Evolutionary conservation across 2,888 invertebrate species (phyloP), one percentile per base, ranked within the genome.

Genomic region (Griposia aprilina): DNA sequence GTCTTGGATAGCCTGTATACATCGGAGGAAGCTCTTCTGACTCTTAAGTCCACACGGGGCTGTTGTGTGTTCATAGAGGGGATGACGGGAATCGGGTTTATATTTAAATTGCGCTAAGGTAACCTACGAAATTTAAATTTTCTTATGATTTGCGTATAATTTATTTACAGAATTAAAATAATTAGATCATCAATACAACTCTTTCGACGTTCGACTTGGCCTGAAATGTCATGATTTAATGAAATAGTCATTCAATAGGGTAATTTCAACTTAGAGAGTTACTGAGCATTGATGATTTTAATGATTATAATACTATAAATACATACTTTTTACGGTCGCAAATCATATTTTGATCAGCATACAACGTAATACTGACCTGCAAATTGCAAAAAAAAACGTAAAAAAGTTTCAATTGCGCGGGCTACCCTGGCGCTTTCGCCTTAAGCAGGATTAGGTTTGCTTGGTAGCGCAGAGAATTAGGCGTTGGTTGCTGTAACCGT

Each of bases 401-500:
- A 68, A 23, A 23, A 30, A 23, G 23, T 23, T 15, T 52, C 0
- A 68, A 68, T 55, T 55, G 23, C 6, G 10, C 0, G 0, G 68
- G 3, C 17, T 52, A n/a, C 11, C 17, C 8, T 17, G 11, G 3
- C 23, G 17, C 17, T 36, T 52, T n/a, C 36, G 36, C 36, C 17
- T 11, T 55, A 55, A 67, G 45, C 3, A 17, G 80, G 65, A 65
- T 81, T 83, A 70, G 1, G 11, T 67, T 13, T 70, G 48, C 70
- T 62, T 48, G n/a, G n/a, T 15, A 57, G 66, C 15, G 36, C 57
- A n/a, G n/a, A 52, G 74, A 45, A 71, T 82, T 59, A 80, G 26
- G 10, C 10, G 41, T 10, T 55, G 41, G 62, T 62, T 48, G 52
- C 26, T 65, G 59, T 72, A 26, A 50, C 52, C 55, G 13, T 84